Evolutionary conservation across 2,113 vertebrate genomes (phyloP).

Genomic region (Rattus norvegicus): DNA sequence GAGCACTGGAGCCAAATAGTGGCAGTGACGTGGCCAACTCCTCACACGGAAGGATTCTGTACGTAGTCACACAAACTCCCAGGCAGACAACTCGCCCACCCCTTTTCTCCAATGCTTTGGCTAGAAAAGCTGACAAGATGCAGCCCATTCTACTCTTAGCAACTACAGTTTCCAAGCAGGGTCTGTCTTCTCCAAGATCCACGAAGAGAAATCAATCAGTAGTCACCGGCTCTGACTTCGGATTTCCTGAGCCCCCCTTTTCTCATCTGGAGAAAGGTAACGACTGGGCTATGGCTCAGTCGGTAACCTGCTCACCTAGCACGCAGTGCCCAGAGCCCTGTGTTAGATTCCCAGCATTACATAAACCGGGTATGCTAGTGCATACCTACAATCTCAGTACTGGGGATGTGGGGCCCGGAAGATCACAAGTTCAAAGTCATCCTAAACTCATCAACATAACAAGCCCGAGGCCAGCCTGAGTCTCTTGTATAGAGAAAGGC

Average conservation of each 20-base stretch:
- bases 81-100: background rate
- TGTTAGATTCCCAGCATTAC: background rate
- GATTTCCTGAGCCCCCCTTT: constrained; percentile 8
- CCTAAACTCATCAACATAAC: background rate
- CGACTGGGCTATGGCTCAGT: background rate
- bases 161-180: background rate
- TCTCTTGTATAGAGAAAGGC: background rate
- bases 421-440: background rate
- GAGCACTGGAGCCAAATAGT: background rate
- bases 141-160: background rate
- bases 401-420: background rate
- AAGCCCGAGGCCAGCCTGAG: background rate
- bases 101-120: background rate
- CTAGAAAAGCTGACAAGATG: background rate
- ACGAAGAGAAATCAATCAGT: background rate
- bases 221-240: background rate
- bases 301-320: too few species aligned
- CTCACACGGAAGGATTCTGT: too few species aligned
- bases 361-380: background rate
- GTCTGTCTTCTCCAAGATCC: background rate
- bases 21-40: background rate
- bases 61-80: background rate
- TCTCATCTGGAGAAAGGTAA: constrained; percentile 1
- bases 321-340: background rate
- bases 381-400: background rate